These are phyloP conservation scores for Ferrisia virgata DNA, from an alignment of 2,888 invertebrate genomes.

Conservation along the genomic window DNA sequence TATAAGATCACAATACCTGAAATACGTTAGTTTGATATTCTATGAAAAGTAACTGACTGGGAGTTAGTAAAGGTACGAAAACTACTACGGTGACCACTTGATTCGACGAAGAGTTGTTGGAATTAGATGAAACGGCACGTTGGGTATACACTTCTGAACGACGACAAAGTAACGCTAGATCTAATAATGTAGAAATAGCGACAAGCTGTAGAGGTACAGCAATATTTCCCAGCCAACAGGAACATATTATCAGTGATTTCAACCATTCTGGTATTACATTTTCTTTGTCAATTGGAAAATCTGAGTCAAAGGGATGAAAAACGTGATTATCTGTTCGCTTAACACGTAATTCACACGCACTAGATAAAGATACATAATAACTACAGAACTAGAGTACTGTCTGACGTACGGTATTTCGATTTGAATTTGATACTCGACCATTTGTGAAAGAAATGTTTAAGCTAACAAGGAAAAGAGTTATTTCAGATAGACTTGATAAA, in stretches of 20 bases:
- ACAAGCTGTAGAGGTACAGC: slow-evolving; percentile 64
- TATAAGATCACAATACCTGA: slow-evolving; percentile 55
- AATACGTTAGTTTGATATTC: slow-evolving; percentile 67
- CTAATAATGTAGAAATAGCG: slow-evolving; percentile 69
- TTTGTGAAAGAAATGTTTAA: no score
- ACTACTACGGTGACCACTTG: slow-evolving; percentile 65
- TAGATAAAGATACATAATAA: no score
- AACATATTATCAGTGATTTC: slow-evolving; percentile 65
- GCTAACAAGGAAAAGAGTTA: no score
- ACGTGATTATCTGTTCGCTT: background rate
- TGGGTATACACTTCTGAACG: slow-evolving; percentile 46
- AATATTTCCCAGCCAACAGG: slow-evolving; percentile 63
- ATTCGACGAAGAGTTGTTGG: slow-evolving; percentile 52
- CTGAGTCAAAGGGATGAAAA: background rate
- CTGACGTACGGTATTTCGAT: no score
- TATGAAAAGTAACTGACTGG: slow-evolving; percentile 64
- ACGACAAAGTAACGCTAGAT: slow-evolving; percentile 55
- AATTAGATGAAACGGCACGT: background rate
- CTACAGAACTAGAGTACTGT: no score
- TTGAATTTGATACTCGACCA: no score
- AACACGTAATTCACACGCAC: no score
- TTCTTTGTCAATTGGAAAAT: slow-evolving; percentile 51
- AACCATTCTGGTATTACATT: slow-evolving; percentile 64
- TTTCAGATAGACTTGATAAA: no score
- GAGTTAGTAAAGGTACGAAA: slow-evolving; percentile 67